Base-by-base conservation (phyloP, 2,888 invertebrate species). In the Branchellion lobata region DNA sequence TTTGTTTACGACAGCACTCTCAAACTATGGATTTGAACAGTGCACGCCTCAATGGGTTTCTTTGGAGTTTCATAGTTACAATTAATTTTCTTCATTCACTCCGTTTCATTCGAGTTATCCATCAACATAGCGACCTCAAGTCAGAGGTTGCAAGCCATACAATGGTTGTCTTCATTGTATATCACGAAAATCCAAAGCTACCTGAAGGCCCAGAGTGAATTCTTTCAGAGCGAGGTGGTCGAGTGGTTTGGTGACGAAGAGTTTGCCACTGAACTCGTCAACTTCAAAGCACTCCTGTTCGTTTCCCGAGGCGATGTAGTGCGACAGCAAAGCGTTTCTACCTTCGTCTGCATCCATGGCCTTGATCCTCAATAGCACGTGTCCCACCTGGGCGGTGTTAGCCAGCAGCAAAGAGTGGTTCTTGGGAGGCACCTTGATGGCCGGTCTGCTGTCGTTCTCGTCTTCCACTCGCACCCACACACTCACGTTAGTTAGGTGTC, bases 381-480 rank as follows among this genome's bases (percentile, higher is more conserved):
- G 40, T 2, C 79, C 79, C 40, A 47, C 21, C 21, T 74, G 65
- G 21, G 73, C 74, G 18, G 40, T 5, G 47, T 79, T 79, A 34
- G 79, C 74, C 18, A 79, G 40, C 18, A 47, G 40, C 2, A 79
- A 31, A 14, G 79, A 57, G 33, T 79, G 74, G 75, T 79, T 79
- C 36, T 31, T 51, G 1, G 33, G 29, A 1, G 79, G 79, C 29
- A 74, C 57, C 27, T 34, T 21, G 69, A 79, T 75, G 29, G n/a
- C 47, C 0, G 81, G 81, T 24, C 57, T 76, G 71, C 79, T 78
- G 71, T 81, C 81, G 71, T 81, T 81, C 34, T 74, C 40, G 75
- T 81, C 81, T 24, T 33, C 65, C 34, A 81, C 79, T 1, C 68
- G n/a, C 14, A 81, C 61, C 65, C 74, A 36, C 24, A 79, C 79